Evolutionary conservation across 2,888 invertebrate genomes (phyloP).

Genomic region (Germaria angustata): DNA sequence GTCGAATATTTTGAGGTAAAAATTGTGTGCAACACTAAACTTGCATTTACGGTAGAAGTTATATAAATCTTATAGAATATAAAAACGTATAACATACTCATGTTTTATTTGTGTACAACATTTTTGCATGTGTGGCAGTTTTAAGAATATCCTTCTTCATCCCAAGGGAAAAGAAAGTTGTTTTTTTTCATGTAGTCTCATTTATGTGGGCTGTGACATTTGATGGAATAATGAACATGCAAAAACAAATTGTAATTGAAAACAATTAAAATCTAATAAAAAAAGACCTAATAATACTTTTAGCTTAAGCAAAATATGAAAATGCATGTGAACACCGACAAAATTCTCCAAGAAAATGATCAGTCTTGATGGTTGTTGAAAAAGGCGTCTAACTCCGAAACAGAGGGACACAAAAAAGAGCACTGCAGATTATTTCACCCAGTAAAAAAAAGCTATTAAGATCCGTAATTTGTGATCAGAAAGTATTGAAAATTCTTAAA

Average conservation of each 20-base stretch:
- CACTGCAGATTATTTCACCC: too few species aligned
- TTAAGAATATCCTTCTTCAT: not conserved
- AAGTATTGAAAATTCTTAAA: too few species aligned
- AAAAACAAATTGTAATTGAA: conserved; percentile 37
- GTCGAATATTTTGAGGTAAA: not conserved
- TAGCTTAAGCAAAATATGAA: not conserved
- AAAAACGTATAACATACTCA: not conserved
- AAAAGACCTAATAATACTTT: not conserved
- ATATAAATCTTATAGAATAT: not conserved
- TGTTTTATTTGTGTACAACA: not conserved
- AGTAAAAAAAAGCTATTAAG: too few species aligned
- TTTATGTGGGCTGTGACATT: conserved; percentile 24
- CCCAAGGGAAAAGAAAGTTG: conserved; percentile 7
- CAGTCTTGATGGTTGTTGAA: too few species aligned
- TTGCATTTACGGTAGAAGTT: not conserved
- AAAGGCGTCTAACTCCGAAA: too few species aligned
- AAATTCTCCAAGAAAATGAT: too few species aligned
- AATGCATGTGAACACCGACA: not conserved
- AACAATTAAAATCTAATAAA: not conserved
- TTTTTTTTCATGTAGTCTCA: conserved; percentile 12
- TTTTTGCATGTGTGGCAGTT: conserved; percentile 8
- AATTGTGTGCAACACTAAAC: conserved; percentile 21
- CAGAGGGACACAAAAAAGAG: too few species aligned
- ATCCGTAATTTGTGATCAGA: too few species aligned
- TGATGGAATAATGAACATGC: conserved; percentile 38